Percentiles rank a stretch among this genome's conserved stretches.
These are phyloP conservation scores for Psittacula derbiana DNA, from an alignment of 2,797 vertebrate species.

Conservation along the genomic window DNA sequence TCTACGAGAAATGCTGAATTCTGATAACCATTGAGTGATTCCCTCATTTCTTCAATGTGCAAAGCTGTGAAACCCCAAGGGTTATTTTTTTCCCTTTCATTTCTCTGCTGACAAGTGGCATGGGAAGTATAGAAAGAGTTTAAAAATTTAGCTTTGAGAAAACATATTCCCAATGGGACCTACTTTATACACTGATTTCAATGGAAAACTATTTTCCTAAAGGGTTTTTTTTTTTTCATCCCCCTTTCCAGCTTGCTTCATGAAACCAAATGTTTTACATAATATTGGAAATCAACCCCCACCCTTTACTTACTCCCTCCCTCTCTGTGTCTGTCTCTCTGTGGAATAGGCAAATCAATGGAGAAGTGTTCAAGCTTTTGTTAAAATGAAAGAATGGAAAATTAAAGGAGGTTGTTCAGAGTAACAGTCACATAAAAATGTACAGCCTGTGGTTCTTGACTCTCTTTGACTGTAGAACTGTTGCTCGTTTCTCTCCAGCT, in stretches of 20 bases:
- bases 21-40: conserved; percentile 60
- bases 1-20: conserved; percentile 39
- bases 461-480: conserved; percentile 54
- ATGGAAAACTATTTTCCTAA: conserved; percentile 41
- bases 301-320: neutral
- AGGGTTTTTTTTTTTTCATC: conserved; percentile 41
- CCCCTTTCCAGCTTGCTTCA: conserved; percentile 50
- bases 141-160: conserved; percentile 63
- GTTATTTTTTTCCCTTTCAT: conserved; percentile 67
- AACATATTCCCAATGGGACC: conserved; percentile 39
- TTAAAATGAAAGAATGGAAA: conserved; percentile 70
- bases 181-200: conserved; percentile 46
- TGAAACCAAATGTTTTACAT: conserved; percentile 67
- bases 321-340: conserved; percentile 21
- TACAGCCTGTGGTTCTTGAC: conserved; percentile 63
- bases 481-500: conserved; percentile 68
- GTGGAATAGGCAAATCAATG: conserved; percentile 58
- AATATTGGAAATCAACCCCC: conserved; percentile 58
- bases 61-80: conserved; percentile 66
- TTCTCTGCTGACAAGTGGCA: conserved; percentile 66
- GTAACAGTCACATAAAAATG: conserved; percentile 60
- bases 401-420: conserved; percentile 55
- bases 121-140: conserved; percentile 62
- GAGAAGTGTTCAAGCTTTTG: conserved; percentile 58
- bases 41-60: conserved; percentile 65